Evolutionary conservation across 2,113 vertebrate species (phyloP).

Genomic region (Calyptomena viridis): DNA sequence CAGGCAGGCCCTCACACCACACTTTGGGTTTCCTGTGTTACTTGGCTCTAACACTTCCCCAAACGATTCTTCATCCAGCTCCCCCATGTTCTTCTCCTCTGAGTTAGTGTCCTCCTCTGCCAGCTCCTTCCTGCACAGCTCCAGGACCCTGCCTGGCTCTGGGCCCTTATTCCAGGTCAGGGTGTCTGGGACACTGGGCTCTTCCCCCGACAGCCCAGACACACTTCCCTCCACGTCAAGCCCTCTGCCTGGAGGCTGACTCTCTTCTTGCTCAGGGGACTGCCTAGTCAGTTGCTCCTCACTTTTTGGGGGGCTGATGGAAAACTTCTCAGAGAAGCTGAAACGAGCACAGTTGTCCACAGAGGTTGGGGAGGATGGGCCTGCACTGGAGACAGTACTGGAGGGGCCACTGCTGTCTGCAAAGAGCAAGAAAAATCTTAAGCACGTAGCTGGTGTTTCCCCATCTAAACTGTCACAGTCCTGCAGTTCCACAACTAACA

Average conservation of each 20-base stretch:
- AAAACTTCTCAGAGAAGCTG: conserved; percentile 86
- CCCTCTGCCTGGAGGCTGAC: not conserved
- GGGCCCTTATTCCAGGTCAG: not conserved
- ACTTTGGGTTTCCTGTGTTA: not conserved
- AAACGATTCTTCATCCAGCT: not conserved
- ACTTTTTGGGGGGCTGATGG: conserved; percentile 76
- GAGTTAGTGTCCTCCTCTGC: not conserved
- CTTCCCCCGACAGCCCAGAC: not conserved
- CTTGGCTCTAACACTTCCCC: not conserved
- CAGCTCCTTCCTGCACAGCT: not conserved
- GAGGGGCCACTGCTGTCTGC: conserved; percentile 97
- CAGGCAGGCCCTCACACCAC: not conserved
- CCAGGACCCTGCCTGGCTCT: not conserved
- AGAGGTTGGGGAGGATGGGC: conserved; percentile 89
- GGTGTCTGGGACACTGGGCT: not conserved
- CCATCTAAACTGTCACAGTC: not conserved
- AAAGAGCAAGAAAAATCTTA: conserved; percentile 44
- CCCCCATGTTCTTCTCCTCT: not conserved
- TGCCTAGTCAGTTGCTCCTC: conserved; percentile 70
- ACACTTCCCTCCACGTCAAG: accelerated
- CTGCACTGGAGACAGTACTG: conserved; percentile 93
- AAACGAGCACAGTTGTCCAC: conserved; percentile 85
- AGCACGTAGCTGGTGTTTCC: not conserved
- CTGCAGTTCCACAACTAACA: not conserved
- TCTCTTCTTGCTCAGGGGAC: not conserved